A percentile compares a stretch with the other conserved stretches of the same genome.
These are phyloP conservation scores for Desoria tigrina DNA, from an alignment of 2,888 invertebrate genomes.

Conservation along the genomic window DNA sequence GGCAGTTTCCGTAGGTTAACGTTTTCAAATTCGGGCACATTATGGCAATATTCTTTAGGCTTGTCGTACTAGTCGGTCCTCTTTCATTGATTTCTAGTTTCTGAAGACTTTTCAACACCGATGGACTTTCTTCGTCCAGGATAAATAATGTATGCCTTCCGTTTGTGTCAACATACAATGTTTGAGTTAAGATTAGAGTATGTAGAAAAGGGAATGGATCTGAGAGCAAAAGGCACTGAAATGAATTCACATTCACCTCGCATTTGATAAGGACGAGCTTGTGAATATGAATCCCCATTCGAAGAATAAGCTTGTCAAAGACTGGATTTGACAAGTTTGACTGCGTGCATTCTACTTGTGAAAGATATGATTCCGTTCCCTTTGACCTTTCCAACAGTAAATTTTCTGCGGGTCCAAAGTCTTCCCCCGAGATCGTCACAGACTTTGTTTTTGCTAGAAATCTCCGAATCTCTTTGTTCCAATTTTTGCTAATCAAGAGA, in stretches of 20 bases:
- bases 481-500: background rate
- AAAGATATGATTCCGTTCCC: background rate
- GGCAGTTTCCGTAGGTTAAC: conserved; percentile 9
- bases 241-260: conserved; percentile 9
- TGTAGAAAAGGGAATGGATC: conserved; percentile 8
- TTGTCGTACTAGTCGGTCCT: conserved; percentile 5
- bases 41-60: background rate
- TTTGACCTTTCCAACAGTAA: background rate
- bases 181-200: background rate
- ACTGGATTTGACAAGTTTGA: background rate
- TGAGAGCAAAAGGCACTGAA: background rate
- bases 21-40: conserved; percentile 6
- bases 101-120: background rate
- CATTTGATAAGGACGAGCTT: background rate
- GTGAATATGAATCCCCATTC: background rate
- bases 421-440: background rate
- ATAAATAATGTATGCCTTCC: conserved; percentile 9
- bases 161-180: background rate
- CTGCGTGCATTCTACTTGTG: background rate
- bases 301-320: conserved; percentile 13
- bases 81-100: conserved; percentile 14
- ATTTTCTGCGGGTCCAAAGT: background rate
- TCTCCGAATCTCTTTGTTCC: background rate
- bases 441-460: background rate
- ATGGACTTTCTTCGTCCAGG: background rate